Percentiles rank a stretch among this genome's conserved stretches.
Conservation (phyloP, 2,113 vertebrate species). For the Coptodon bakossiorum region DNA sequence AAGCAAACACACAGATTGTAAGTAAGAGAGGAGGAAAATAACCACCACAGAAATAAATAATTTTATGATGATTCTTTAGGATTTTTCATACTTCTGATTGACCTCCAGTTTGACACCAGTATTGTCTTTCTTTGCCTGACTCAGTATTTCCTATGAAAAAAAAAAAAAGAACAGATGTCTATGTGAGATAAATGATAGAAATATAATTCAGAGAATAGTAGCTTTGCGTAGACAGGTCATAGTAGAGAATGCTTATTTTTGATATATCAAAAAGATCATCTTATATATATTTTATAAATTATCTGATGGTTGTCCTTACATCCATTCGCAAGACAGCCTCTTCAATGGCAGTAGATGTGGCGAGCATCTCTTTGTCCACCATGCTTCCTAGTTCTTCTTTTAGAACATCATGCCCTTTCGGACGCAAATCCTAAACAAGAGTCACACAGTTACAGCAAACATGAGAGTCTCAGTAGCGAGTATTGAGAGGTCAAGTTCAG, state of each 20-base stretch:
- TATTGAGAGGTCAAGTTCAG: neutral
- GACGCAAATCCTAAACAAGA: conserved; percentile 76
- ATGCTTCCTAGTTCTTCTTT: conserved; percentile 87
- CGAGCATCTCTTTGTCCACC: conserved; percentile 92
- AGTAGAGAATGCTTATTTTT: neutral
- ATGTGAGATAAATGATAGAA: neutral
- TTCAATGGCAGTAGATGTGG: conserved; percentile 83
- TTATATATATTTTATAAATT: neutral
- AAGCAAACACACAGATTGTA: neutral
- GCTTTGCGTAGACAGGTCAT: neutral
- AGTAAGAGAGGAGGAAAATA: neutral
- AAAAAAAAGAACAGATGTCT: neutral
- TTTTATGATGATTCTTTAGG: neutral
- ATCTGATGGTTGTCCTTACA: conserved; percentile 58
- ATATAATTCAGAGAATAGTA: neutral
- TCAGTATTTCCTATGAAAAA: conserved; percentile 84
- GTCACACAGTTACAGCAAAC: neutral
- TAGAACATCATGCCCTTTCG: conserved; percentile 78
- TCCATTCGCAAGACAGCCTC: conserved; percentile 84
- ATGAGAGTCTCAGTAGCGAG: neutral
- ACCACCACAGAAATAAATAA: neutral
- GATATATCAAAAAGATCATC: neutral
- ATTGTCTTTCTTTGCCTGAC: conserved; percentile 82
- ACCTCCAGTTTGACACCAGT: conserved; percentile 88
- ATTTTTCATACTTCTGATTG: conserved; percentile 83